These are phyloP conservation scores for Rhabdornis inornatus DNA, from an alignment of 2,113 vertebrate species.

Conservation along the genomic window DNA sequence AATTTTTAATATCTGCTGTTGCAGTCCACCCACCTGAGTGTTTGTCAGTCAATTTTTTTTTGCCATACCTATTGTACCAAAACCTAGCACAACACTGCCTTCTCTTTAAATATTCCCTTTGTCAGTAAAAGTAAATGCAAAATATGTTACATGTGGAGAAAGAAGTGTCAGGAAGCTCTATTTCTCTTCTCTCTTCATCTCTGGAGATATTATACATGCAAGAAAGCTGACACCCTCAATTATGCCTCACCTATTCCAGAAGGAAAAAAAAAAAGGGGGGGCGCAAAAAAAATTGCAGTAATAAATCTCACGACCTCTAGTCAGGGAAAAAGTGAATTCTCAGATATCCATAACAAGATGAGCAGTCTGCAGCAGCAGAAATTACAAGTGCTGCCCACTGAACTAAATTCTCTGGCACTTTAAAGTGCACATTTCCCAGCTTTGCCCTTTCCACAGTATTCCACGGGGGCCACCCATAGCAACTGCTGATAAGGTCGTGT, in stretches of 20 bases:
- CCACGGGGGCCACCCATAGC: background rate
- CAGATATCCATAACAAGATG: background rate
- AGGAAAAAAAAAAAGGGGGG: background rate
- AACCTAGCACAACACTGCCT: background rate
- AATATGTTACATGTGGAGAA: background rate
- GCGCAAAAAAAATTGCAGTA: background rate
- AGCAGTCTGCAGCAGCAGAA: background rate
- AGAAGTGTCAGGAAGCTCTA: background rate
- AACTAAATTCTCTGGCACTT: constrained; percentile 9
- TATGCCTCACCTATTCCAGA: background rate
- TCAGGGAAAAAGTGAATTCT: background rate
- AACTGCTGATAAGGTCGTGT: constrained; percentile 60
- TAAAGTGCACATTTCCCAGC: constrained; percentile 31
- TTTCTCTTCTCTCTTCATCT: background rate
- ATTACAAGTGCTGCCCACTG: background rate
- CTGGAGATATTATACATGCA: background rate
- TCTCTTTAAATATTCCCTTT: background rate
- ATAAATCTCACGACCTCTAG: background rate
- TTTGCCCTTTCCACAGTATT: constrained; percentile 57
- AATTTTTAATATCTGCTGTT: background rate
- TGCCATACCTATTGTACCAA: background rate
- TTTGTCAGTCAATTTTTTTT: background rate
- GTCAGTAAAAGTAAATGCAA: background rate
- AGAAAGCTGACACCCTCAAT: background rate
- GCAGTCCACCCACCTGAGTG: background rate